These are phyloP conservation scores for Heteropelma amictum DNA, from an alignment of 2,888 invertebrate genomes.

Conservation along the genomic window DNA sequence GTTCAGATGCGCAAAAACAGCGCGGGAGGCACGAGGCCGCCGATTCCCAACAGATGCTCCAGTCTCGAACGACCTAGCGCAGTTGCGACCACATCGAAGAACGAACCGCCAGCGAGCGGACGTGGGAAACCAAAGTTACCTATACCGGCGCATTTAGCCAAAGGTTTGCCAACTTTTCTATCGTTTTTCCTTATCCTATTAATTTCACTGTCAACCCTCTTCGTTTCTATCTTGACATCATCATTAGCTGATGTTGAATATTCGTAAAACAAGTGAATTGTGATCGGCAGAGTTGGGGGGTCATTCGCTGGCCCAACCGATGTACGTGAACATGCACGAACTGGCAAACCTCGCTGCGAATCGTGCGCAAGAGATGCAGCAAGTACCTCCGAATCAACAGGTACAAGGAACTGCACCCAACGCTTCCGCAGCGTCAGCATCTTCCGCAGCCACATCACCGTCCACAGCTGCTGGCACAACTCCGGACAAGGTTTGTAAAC, in stretches of 20 bases:
- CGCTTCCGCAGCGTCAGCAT: slow-evolving; percentile 26
- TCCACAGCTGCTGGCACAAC: slow-evolving; percentile 41
- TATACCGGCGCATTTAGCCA: slow-evolving; percentile 88
- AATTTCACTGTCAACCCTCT: neutral
- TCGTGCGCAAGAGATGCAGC: slow-evolving; percentile 83
- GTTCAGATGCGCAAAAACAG: slow-evolving; percentile 74
- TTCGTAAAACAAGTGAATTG: neutral
- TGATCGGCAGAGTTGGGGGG: slow-evolving; percentile 68
- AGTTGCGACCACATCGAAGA: slow-evolving; percentile 79
- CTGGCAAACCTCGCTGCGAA: slow-evolving; percentile 89
- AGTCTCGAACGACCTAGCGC: slow-evolving; percentile 87
- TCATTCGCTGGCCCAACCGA: slow-evolving; percentile 80
- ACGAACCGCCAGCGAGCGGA: slow-evolving; percentile 69
- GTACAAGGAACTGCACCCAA: slow-evolving; percentile 68
- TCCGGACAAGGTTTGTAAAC: slow-evolving; percentile 53
- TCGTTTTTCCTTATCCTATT: neutral
- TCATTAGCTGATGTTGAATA: neutral
- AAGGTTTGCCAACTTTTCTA: slow-evolving; percentile 75
- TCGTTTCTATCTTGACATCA: neutral
- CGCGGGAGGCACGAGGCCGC: slow-evolving; percentile 70
- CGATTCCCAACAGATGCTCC: slow-evolving; percentile 82
- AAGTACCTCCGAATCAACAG: slow-evolving; percentile 80
- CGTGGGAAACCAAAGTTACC: slow-evolving; percentile 74
- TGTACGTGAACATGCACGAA: slow-evolving; percentile 96
- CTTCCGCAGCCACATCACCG: slow-evolving; percentile 63